Conservation (phyloP, 2,888 invertebrate species). For the Panzeria rudis region DNA sequence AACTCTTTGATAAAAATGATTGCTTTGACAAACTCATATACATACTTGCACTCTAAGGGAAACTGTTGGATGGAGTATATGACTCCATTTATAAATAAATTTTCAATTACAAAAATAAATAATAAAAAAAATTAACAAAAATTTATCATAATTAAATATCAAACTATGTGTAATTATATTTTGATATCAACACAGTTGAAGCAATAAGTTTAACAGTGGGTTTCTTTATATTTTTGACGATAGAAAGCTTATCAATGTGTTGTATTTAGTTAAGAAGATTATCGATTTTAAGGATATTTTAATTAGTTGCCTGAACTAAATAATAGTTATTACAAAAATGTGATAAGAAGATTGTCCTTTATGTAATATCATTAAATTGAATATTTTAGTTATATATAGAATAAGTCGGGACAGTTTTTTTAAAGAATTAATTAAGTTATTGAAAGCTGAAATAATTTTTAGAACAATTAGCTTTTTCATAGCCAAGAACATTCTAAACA, state of each 20-base stretch:
- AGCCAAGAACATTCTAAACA: too few relatives aligned
- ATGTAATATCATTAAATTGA: too few relatives aligned
- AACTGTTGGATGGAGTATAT: background rate
- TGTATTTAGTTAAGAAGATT: background rate
- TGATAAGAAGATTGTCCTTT: too few relatives aligned
- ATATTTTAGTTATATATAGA: too few relatives aligned
- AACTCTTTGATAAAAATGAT: slow-evolving; percentile 5
- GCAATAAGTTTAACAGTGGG: background rate
- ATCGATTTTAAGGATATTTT: background rate
- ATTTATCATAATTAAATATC: slow-evolving; percentile 20
- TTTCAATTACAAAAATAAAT: background rate
- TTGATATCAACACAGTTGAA: slow-evolving; percentile 22
- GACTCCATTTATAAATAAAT: slow-evolving; percentile 17
- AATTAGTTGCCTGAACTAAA: background rate
- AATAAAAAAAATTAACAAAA: slow-evolving; percentile 18
- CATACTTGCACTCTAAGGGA: background rate
- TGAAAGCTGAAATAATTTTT: too few relatives aligned
- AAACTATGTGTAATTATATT: slow-evolving; percentile 38
- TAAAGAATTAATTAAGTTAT: too few relatives aligned
- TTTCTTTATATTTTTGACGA: background rate
- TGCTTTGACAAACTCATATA: slow-evolving; percentile 17
- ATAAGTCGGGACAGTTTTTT: too few relatives aligned
- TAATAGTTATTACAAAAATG: background rate
- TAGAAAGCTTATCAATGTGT: background rate
- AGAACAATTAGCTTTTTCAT: too few relatives aligned